Evolutionary conservation across 1,140 invertebrate genomes (phyloP).

Genomic region (Drosophila ohnishii): DNA sequence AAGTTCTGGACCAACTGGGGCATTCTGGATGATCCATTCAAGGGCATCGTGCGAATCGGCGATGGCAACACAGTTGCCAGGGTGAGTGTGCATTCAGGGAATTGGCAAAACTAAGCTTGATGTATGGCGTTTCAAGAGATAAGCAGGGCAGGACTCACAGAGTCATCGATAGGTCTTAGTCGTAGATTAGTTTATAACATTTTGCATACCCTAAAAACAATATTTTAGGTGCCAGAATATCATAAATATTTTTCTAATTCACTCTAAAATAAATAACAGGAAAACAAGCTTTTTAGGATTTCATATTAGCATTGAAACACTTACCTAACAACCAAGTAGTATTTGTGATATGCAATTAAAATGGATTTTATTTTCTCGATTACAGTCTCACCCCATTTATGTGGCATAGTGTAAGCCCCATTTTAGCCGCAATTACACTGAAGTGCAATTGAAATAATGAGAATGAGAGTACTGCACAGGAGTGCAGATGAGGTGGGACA

Average conservation of each 20-base stretch:
- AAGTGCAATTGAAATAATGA: conserved; percentile 61
- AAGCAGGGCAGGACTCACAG: not conserved
- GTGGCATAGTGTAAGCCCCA: conserved; percentile 20
- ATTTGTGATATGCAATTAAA: conserved; percentile 4
- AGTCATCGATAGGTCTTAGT: not conserved
- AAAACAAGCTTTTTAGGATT: not conserved
- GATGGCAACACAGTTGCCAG: conserved; percentile 73
- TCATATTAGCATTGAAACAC: not conserved
- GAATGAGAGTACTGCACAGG: conserved; percentile 4
- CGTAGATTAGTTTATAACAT: not conserved
- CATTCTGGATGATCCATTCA: conserved; percentile 55
- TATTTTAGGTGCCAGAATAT: not conserved
- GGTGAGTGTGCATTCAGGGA: conserved; percentile 51
- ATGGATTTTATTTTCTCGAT: conserved; percentile 4
- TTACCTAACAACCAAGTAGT: not conserved
- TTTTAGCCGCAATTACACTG: conserved; percentile 55
- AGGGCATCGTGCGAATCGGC: conserved; percentile 70
- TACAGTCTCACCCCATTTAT: not conserved
- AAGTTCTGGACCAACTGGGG: conserved; percentile 40
- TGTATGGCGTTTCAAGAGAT: not conserved
- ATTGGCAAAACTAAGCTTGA: conserved; percentile 10
- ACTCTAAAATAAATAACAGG: not conserved
- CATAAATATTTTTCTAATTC: not conserved
- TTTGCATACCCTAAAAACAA: not conserved
- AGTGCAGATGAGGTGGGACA: conserved; percentile 8